Percentiles rank a stretch among this genome's conserved stretches.
Evolutionary conservation across 2,113 vertebrate genomes (phyloP).

Genomic region (Galeopterus variegatus): DNA sequence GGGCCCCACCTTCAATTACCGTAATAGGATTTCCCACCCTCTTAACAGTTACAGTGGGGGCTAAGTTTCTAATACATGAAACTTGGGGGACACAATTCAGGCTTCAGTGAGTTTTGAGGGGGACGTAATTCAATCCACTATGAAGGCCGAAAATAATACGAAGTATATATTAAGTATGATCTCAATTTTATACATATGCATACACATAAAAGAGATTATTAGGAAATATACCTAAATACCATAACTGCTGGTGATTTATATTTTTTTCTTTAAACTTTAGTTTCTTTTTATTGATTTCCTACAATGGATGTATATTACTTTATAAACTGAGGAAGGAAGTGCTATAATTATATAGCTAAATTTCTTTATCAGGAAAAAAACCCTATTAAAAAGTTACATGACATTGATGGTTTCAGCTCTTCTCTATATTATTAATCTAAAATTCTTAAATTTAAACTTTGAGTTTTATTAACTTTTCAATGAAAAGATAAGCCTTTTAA

Average conservation of each 20-base stretch:
- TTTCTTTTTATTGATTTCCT: background rate
- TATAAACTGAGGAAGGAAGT: background rate
- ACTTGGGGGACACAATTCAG: no score
- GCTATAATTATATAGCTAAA: background rate
- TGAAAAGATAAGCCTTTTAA: background rate
- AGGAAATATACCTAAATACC: background rate
- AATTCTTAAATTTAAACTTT: background rate
- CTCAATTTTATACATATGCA: background rate
- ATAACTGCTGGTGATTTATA: background rate
- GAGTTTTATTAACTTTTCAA: background rate
- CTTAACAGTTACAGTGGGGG: no score
- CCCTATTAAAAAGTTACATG: background rate
- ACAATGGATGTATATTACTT: background rate
- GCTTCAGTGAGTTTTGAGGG: no score
- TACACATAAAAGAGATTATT: background rate
- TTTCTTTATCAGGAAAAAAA: constrained; percentile 29
- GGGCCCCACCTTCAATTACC: no score
- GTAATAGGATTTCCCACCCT: no score
- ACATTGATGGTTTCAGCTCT: background rate
- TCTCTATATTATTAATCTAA: background rate
- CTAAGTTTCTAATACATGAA: no score
- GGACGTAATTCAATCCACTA: no score
- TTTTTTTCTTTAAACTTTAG: background rate
- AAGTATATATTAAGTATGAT: background rate
- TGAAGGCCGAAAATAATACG: background rate